Percentiles rank a stretch among this genome's conserved stretches.
Evolutionary conservation across 2,797 vertebrate species (phyloP).

Genomic region (Cirrhinus mrigala): DNA sequence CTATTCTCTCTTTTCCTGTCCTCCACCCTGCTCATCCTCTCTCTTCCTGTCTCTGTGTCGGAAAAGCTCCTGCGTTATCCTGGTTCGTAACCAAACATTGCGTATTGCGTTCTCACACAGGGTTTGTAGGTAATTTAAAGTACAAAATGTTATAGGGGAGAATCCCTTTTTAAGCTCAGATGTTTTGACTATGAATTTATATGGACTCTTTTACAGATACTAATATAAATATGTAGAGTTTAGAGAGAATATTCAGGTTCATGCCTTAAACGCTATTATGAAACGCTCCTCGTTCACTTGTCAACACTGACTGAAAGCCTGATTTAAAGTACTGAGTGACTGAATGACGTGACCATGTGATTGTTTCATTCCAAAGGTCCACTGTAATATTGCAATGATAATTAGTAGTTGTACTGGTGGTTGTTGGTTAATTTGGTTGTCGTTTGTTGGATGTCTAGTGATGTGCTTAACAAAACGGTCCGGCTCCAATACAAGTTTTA

Average conservation of each 20-base stretch:
- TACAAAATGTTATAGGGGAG: neutral
- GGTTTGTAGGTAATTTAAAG: slow-evolving; percentile 14
- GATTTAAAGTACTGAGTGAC: neutral
- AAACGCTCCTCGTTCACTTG: slow-evolving; percentile 29
- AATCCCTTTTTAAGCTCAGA: neutral
- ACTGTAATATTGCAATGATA: neutral
- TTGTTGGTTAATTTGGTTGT: neutral
- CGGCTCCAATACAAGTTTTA: neutral
- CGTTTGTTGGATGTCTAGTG: neutral
- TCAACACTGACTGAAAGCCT: neutral
- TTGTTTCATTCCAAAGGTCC: neutral
- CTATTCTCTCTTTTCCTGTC: slow-evolving; percentile 40
- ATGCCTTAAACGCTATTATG: slow-evolving; percentile 71
- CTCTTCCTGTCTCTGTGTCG: slow-evolving; percentile 31
- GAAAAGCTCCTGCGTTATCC: slow-evolving; percentile 12
- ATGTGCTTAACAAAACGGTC: neutral
- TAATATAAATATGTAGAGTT: neutral
- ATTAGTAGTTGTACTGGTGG: neutral
- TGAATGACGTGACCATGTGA: neutral
- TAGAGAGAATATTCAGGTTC: slow-evolving; percentile 53
- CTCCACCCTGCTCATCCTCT: slow-evolving; percentile 38
- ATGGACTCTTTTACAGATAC: slow-evolving; percentile 26
- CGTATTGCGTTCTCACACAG: slow-evolving; percentile 17
- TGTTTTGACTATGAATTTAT: slow-evolving; percentile 22
- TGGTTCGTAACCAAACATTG: neutral